A percentile compares a stretch with the other conserved stretches of the same genome.
These are phyloP conservation scores for Cirrhinus molitorella DNA, from an alignment of 2,797 vertebrate species.

Conservation along the genomic window DNA sequence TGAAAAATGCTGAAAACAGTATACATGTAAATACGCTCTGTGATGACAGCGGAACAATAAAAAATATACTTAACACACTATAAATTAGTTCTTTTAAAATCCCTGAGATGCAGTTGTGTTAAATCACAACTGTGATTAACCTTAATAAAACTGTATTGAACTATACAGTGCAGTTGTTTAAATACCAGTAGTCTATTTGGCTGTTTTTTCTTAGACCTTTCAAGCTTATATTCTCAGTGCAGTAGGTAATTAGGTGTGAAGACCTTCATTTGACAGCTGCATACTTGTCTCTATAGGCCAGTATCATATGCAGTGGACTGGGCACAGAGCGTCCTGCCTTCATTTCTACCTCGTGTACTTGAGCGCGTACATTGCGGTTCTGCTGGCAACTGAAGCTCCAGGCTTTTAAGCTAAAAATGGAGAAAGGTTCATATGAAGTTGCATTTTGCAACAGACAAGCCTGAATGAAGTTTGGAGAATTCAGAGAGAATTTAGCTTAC, in stretches of 20 bases:
- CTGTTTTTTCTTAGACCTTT: slow-evolving; percentile 14
- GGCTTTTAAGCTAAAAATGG: slow-evolving; percentile 61
- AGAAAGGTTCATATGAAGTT: background rate
- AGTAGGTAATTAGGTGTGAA: background rate
- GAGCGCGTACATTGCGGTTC: slow-evolving; percentile 64
- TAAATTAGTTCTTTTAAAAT: slow-evolving; percentile 19
- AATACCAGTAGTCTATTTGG: slow-evolving; percentile 7
- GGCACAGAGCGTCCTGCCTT: slow-evolving; percentile 50
- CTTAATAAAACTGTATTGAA: background rate
- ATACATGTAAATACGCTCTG: slow-evolving; percentile 20
- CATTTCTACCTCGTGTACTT: slow-evolving; percentile 50
- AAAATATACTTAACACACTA: slow-evolving; percentile 21
- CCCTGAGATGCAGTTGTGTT: slow-evolving; percentile 12
- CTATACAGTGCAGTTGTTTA: background rate
- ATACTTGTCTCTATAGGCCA: slow-evolving; percentile 55
- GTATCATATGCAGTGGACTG: slow-evolving; percentile 61
- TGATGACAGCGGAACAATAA: slow-evolving; percentile 22
- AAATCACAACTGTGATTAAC: slow-evolving; percentile 16
- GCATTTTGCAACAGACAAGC: background rate
- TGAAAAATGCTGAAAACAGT: background rate
- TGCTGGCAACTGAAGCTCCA: slow-evolving; percentile 64
- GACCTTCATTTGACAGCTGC: slow-evolving; percentile 23
- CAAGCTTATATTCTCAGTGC: background rate
- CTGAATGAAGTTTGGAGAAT: slow-evolving; percentile 2
- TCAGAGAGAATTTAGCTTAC: slow-evolving; percentile 49